A percentile compares a stretch with the other conserved stretches of the same genome.
phyloP scores from a whole-genome alignment of 2,797 vertebrate species.

The Sebastes paucispinis region DNA sequence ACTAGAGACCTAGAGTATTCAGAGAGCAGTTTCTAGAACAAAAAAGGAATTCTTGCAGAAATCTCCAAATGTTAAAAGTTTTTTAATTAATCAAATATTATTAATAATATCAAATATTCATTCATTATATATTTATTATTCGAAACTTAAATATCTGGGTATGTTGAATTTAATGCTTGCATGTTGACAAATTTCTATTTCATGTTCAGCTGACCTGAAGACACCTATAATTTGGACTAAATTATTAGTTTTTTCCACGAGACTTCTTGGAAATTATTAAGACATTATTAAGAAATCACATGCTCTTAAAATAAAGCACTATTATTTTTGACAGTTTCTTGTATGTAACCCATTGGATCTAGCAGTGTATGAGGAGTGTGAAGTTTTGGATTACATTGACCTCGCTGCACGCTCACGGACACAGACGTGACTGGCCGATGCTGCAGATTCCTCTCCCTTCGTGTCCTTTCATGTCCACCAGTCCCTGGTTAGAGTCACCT shows the following conservation, averaged over 20 bases:
- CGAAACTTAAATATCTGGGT: background rate
- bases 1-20: too few species aligned
- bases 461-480: conserved; percentile 8
- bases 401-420: background rate
- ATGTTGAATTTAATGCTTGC: background rate
- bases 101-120: background rate
- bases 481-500: conserved; percentile 22
- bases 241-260: too few species aligned
- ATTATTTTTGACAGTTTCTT: background rate
- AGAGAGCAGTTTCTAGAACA: too few species aligned
- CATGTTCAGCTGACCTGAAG: too few species aligned
- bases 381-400: background rate
- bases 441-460: conserved; percentile 46
- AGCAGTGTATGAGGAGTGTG: background rate
- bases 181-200: background rate
- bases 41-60: too few species aligned
- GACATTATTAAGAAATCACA: background rate
- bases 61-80: too few species aligned
- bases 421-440: conserved; percentile 10
- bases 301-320: background rate
- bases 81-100: too few species aligned
- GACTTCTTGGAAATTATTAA: too few species aligned
- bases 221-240: too few species aligned
- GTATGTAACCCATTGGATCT: background rate
- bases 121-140: background rate